A percentile compares a stretch with the other conserved stretches of the same genome.
Conservation (phyloP, 2,797 vertebrate species). For the Etheostoma perlongum region DNA sequence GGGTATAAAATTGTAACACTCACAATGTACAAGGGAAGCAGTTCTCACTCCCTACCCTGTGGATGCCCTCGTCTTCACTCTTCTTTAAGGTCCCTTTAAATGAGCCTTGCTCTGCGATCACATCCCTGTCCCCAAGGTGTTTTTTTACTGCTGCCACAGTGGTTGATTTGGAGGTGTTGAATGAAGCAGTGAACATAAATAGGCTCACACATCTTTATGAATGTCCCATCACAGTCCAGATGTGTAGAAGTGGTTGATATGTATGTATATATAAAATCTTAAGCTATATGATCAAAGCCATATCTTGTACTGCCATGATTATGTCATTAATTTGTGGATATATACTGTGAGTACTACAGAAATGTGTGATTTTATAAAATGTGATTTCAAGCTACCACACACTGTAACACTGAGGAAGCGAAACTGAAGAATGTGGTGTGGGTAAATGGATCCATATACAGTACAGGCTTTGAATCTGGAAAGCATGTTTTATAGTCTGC, state of each 20-base stretch:
- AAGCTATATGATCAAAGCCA: slow-evolving; percentile 1
- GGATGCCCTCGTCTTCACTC: slow-evolving; percentile 63
- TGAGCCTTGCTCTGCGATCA: slow-evolving; percentile 54
- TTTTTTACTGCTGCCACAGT: slow-evolving; percentile 44
- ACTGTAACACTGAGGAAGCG: slow-evolving; percentile 5
- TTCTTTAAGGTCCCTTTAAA: slow-evolving; percentile 67
- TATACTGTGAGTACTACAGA: not conserved
- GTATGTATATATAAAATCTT: not conserved
- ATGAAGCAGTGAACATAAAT: slow-evolving; percentile 42
- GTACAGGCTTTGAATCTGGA: slow-evolving; percentile 43
- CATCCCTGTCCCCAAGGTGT: slow-evolving; percentile 48
- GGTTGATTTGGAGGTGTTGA: slow-evolving; percentile 45
- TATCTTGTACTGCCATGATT: slow-evolving; percentile 23
- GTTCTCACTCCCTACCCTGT: slow-evolving; percentile 58
- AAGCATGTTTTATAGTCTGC: slow-evolving; percentile 49
- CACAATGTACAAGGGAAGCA: slow-evolving; percentile 54
- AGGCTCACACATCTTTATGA: slow-evolving; percentile 34
- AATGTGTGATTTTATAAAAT: not conserved
- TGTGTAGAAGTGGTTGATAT: slow-evolving; percentile 8
- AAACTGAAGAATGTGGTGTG: slow-evolving; percentile 28
- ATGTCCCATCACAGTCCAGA: slow-evolving; percentile 13
- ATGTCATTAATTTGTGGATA: not conserved
- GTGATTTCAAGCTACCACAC: slow-evolving; percentile 20
- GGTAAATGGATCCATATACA: slow-evolving; percentile 27
- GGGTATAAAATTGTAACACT: slow-evolving; percentile 52